A percentile compares a stretch with the other conserved stretches of the same genome.
phyloP scores from a whole-genome alignment of 2,113 vertebrate genomes.

The Hippoglossus stenolepis region DNA sequence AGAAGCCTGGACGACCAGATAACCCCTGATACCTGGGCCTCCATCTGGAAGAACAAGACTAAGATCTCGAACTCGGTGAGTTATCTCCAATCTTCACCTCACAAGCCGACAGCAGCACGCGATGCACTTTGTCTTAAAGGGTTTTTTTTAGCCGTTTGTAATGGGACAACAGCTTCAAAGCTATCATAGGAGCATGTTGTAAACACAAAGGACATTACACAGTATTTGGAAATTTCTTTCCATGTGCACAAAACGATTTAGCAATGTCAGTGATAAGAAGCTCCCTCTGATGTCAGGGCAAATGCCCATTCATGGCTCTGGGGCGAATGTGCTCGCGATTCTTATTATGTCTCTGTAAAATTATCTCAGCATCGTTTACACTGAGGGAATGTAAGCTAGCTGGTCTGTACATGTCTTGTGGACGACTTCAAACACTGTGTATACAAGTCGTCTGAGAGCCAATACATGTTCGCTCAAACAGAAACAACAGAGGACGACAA shows the following conservation, averaged over 20 bases:
- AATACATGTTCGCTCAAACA: constrained; percentile 69
- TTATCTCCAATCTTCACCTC: constrained; percentile 51
- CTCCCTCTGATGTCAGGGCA: constrained; percentile 68
- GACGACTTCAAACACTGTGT: constrained; percentile 78
- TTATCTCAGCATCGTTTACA: constrained; percentile 82
- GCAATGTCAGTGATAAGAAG: constrained; percentile 64
- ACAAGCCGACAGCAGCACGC: constrained; percentile 28
- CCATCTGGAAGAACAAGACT: constrained; percentile 85
- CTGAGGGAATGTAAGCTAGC: constrained; percentile 80
- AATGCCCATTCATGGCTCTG: constrained; percentile 66
- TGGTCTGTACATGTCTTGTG: constrained; percentile 73
- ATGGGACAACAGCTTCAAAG: constrained; percentile 62
- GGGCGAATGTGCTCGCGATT: constrained; percentile 54
- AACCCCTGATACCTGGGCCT: constrained; percentile 83
- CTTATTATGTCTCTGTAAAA: constrained; percentile 83
- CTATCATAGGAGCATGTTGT: constrained; percentile 29
- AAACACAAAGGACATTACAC: constrained; percentile 66
- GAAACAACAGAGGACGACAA: constrained; percentile 70
- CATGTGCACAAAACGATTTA: constrained; percentile 45
- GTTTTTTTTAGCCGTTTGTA: constrained; percentile 56
- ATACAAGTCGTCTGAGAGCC: constrained; percentile 70
- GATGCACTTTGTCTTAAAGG: constrained; percentile 5
- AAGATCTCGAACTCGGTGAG: constrained; percentile 83
- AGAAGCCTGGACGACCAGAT: constrained; percentile 83
- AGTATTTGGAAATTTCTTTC: constrained; percentile 57